Conservation (phyloP, 2,797 vertebrate species). For the Meda fulgida region DNA sequence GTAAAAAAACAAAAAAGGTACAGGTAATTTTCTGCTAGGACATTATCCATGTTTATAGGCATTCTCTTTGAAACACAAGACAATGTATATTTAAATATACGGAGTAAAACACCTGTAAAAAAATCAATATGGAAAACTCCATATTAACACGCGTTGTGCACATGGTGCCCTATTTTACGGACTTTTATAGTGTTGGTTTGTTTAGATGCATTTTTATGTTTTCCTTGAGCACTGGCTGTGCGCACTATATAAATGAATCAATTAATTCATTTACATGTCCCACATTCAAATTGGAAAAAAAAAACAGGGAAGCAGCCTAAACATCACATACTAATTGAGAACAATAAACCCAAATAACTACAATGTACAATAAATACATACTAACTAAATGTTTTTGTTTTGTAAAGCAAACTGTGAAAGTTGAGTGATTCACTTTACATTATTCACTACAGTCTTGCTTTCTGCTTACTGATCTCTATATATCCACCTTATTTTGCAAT, state of each 20-base stretch:
- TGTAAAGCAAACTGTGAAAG: too few species aligned
- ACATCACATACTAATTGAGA: neutral
- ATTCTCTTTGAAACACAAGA: neutral
- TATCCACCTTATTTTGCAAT: too few species aligned
- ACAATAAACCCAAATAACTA: neutral
- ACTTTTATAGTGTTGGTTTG: neutral
- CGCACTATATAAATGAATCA: neutral
- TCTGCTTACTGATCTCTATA: too few species aligned
- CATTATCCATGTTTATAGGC: neutral
- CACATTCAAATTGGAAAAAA: neutral
- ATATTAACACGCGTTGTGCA: neutral
- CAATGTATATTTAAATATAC: neutral
- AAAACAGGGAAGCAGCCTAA: neutral
- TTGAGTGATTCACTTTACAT: too few species aligned
- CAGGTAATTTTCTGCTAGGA: neutral
- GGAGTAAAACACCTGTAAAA: neutral
- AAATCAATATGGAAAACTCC: neutral
- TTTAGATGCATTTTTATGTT: neutral
- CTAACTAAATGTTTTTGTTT: neutral
- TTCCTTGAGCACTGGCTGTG: neutral
- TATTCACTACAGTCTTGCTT: too few species aligned
- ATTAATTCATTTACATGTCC: too few species aligned
- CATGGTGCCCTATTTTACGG: neutral
- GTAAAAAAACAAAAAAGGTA: neutral
- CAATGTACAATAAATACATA: neutral